Evolutionary conservation across 2,113 vertebrate species (phyloP).

Genomic region (Hassar affinis): DNA sequence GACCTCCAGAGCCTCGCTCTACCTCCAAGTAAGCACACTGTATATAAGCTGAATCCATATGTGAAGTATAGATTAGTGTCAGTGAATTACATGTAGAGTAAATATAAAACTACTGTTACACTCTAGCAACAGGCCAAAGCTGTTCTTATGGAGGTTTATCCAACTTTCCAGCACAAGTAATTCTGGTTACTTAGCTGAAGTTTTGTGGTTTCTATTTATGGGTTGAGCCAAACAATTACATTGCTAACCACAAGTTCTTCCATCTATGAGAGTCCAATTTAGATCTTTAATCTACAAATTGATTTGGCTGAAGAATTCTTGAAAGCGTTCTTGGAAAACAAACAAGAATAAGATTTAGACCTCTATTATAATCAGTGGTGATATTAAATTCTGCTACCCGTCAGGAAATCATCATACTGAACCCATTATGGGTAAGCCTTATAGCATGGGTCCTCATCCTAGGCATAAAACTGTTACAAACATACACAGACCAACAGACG

Average conservation of each 20-base stretch:
- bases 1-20: slow-evolving; percentile 80
- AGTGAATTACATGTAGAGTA: neutral
- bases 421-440: neutral
- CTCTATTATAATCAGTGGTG: neutral
- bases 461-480: neutral
- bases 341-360: neutral
- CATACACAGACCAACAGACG: neutral
- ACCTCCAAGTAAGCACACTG: slow-evolving; percentile 62
- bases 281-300: neutral
- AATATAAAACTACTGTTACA: neutral
- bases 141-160: neutral
- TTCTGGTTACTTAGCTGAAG: neutral
- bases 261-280: neutral
- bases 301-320: neutral
- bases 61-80: neutral
- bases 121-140: neutral
- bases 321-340: neutral
- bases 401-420: neutral
- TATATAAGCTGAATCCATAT: neutral
- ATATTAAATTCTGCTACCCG: neutral
- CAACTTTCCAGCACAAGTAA: neutral
- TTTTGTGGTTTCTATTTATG: neutral
- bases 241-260: neutral
- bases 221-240: neutral
- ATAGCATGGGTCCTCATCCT: neutral